A percentile compares a stretch with the other conserved stretches of the same genome.
phyloP scores from a whole-genome alignment of 2,797 vertebrate genomes.

The Echiichthys vipera region DNA sequence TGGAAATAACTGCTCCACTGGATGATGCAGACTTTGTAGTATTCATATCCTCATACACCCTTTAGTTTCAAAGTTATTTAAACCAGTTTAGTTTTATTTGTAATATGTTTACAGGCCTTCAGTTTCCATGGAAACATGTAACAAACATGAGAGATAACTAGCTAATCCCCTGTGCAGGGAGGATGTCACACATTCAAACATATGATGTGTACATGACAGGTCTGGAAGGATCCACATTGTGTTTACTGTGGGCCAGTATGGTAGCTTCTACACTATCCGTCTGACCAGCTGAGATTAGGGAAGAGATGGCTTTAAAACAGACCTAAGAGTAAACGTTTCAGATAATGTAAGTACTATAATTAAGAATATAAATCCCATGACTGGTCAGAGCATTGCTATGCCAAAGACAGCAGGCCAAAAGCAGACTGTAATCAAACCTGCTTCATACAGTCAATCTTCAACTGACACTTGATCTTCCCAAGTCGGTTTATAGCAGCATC shows the following conservation, averaged over 20 bases:
- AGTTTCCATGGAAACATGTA: slow-evolving; percentile 8
- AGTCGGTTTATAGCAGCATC: neutral
- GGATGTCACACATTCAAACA: slow-evolving; percentile 26
- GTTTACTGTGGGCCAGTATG: slow-evolving; percentile 12
- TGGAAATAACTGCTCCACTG: neutral
- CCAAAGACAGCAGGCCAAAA: neutral
- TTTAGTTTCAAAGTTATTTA: neutral
- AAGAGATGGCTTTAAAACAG: neutral
- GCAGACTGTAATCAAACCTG: neutral
- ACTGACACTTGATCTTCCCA: neutral
- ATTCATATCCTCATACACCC: neutral
- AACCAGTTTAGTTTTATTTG: neutral
- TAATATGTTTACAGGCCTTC: slow-evolving; percentile 10
- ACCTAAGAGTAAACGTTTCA: neutral
- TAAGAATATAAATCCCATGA: slow-evolving; percentile 1
- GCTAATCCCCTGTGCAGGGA: neutral
- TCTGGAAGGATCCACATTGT: slow-evolving; percentile 66
- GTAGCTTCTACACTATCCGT: neutral
- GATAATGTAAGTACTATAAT: neutral
- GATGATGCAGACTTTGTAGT: slow-evolving; percentile 11
- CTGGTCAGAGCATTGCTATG: neutral
- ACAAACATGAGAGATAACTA: neutral
- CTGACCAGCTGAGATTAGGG: neutral
- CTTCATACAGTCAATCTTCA: neutral
- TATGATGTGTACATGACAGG: neutral